Base-by-base conservation (phyloP, 1,140 invertebrate genomes). In the Leptinotarsa lineolata region DNA sequence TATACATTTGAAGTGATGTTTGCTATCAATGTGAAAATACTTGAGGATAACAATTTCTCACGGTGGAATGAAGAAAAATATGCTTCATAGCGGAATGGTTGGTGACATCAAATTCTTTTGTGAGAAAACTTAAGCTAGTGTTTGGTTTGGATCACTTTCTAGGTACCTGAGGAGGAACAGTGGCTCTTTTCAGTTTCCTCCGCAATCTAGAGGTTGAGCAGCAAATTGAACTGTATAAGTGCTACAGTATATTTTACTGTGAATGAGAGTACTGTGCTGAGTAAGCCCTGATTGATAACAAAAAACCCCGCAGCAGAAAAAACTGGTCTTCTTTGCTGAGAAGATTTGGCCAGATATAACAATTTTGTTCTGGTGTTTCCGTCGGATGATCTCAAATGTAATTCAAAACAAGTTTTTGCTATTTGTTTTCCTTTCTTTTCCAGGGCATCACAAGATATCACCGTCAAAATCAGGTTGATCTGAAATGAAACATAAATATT, bases 231-330 rank as follows among this genome's bases (percentile, higher is more conserved):
- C 20, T 65, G 63, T 65, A 22, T 6, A 16, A 22, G 18, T 65
- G 24, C 24, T 16, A 65, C 20, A 8, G 24, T 8, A 20, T 65
- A 65, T 12, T 65, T 22, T 21, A 65, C 24, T 16, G 16, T 21
- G 0, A 6, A 21, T 22, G 63, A 8, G 15, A 65, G 24, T 16
- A 65, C 2, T 12, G 22, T 16, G 16, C 15, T 65, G 22, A 65
- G 22, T 12, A 18, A 65, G 2, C 18, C 15, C 20, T 65, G 63
- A 22, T 65, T 65, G 63, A 18, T 21, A 24, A 21, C 22, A 22
- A 22, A 65, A 30, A 65, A 65, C 13, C 63, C 63, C 8, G 63
- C 63, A 8, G 63, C 63, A 30, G 63, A 65, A 65, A 65, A 65
- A 11, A 18, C 22, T 65, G 63, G 63, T 12, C 63, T 18, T 22